Percentiles rank a stretch among this genome's conserved stretches.
These are phyloP conservation scores for Ursus arctos DNA, from an alignment of 2,113 vertebrate species.

Conservation along the genomic window DNA sequence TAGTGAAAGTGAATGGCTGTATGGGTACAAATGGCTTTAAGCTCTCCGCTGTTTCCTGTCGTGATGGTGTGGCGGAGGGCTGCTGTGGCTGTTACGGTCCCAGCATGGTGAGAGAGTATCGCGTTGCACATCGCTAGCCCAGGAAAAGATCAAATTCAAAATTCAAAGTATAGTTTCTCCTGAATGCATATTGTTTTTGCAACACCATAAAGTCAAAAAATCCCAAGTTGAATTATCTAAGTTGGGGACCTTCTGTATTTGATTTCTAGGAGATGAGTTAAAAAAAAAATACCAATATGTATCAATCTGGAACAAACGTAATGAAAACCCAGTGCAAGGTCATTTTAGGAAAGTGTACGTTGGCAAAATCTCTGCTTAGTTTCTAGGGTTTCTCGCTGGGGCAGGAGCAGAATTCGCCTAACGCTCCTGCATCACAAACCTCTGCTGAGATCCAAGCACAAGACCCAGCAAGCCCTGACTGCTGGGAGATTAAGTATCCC, in stretches of 20 bases:
- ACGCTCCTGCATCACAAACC: rapidly evolving
- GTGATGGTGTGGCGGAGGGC: not conserved
- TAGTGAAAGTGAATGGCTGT: not conserved
- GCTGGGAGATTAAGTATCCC: not conserved
- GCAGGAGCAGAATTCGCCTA: not conserved
- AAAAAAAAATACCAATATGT: not conserved
- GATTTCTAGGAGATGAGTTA: constrained; percentile 7
- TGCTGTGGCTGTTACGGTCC: not conserved
- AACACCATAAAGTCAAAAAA: not conserved
- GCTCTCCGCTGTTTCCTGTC: not conserved
- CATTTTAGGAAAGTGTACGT: not conserved
- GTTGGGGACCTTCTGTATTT: not conserved
- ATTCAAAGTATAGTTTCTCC: not conserved
- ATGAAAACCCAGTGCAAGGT: not conserved
- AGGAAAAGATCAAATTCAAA: not conserved
- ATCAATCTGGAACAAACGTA: not conserved
- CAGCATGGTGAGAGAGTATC: not conserved
- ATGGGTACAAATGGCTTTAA: not conserved
- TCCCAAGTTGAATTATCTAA: not conserved
- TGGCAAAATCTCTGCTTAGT: not conserved
- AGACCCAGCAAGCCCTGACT: not conserved
- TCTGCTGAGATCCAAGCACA: not conserved
- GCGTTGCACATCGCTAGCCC: not conserved
- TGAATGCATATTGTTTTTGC: not conserved
- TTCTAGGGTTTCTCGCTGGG: not conserved